A percentile compares a stretch with the other conserved stretches of the same genome.
Conservation (phyloP, 2,888 invertebrate genomes). For the Rosalia funebris region DNA sequence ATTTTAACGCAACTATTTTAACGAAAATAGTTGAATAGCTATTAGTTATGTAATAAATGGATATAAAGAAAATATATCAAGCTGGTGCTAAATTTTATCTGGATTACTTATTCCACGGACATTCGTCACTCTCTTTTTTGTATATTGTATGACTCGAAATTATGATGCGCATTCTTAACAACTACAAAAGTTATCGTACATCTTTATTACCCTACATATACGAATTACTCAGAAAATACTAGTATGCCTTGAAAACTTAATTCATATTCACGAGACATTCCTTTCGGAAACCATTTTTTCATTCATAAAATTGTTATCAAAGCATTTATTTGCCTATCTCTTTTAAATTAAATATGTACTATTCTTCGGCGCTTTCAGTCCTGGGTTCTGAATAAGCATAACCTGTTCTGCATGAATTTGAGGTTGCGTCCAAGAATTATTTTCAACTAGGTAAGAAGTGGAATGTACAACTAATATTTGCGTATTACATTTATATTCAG, state of each 20-base stretch:
- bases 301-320: conserved; percentile 25
- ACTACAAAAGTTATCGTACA: conserved; percentile 3
- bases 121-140: too few relatives aligned
- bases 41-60: too few relatives aligned
- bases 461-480: too few relatives aligned
- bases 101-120: too few relatives aligned
- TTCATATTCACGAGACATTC: conserved; percentile 14
- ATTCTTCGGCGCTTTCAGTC: conserved; percentile 9
- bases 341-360: conserved; percentile 22
- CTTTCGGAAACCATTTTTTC: conserved; percentile 7
- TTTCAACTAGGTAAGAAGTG: too few relatives aligned
- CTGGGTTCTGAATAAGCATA: conserved; percentile 3
- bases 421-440: conserved; percentile 3
- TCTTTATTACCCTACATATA: conserved; percentile 10
- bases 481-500: too few relatives aligned
- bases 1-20: too few relatives aligned
- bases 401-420: conserved; percentile 1
- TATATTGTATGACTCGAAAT: not conserved
- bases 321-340: conserved; percentile 21
- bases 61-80: too few relatives aligned
- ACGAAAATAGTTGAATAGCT: too few relatives aligned
- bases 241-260: conserved; percentile 14
- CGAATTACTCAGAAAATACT: conserved; percentile 11
- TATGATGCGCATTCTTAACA: not conserved
- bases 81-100: too few relatives aligned